Conservation (phyloP, 2,797 vertebrate species). For the Delichon dasypus region DNA sequence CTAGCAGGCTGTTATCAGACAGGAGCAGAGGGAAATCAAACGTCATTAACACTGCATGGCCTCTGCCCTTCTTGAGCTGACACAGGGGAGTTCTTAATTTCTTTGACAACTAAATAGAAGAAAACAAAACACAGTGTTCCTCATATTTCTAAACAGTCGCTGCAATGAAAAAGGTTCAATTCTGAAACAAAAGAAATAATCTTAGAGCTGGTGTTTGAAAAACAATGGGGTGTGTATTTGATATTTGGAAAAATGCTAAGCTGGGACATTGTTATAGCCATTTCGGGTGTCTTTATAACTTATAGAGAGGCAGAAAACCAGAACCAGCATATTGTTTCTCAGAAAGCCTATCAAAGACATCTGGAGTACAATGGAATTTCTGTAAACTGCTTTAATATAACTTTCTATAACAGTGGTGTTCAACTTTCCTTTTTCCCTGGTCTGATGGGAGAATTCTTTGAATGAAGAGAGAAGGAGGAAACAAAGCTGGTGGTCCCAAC, state of each 20-base stretch:
- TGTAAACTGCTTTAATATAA: not conserved
- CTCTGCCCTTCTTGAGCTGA: not conserved
- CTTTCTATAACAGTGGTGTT: not conserved
- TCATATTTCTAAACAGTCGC: not conserved
- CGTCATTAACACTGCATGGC: not conserved
- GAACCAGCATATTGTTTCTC: not conserved
- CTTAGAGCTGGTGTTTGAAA: not conserved
- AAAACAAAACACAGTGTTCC: not conserved
- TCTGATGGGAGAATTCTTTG: not conserved
- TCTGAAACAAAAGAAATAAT: not conserved
- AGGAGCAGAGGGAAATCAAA: slow-evolving; percentile 8
- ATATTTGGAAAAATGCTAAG: not conserved
- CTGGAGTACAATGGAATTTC: not conserved
- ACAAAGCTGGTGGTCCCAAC: not conserved
- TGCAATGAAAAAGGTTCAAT: not conserved
- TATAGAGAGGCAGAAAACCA: not conserved
- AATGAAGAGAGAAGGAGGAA: not conserved
- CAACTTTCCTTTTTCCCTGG: not conserved
- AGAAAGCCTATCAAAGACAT: not conserved
- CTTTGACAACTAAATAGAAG: not conserved
- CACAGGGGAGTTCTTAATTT: not conserved
- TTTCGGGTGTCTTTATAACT: not conserved
- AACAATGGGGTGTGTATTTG: not conserved
- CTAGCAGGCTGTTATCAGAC: not conserved
- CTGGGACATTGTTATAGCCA: not conserved